Evolutionary conservation across 2,113 vertebrate species (phyloP).

Genomic region (Gopherus flavomarginatus): DNA sequence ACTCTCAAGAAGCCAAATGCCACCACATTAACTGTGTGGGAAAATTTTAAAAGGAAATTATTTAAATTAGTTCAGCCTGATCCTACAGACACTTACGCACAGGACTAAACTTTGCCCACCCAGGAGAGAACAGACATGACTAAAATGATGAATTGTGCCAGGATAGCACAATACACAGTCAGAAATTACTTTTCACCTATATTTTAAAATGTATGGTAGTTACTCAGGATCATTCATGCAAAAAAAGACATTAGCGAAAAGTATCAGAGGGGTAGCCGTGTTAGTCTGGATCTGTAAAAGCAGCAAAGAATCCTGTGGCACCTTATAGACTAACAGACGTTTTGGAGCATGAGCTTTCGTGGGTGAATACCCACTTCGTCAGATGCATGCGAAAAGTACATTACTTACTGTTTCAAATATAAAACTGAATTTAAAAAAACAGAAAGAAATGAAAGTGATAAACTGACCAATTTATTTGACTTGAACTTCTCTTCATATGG

Average conservation of each 20-base stretch:
- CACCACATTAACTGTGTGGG: neutral
- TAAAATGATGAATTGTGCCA: neutral
- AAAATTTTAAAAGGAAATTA: neutral
- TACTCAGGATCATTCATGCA: neutral
- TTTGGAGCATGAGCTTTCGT: no score
- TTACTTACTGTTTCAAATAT: slow-evolving; percentile 29
- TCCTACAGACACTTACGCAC: accelerated
- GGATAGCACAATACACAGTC: neutral
- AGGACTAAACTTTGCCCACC: neutral
- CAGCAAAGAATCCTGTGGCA: no score
- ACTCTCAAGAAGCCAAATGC: neutral
- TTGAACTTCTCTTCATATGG: slow-evolving; percentile 38
- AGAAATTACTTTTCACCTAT: slow-evolving; percentile 22
- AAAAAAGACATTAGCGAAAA: slow-evolving; percentile 29
- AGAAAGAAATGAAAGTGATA: neutral
- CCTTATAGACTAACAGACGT: no score
- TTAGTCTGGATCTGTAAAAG: no score
- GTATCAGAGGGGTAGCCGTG: neutral
- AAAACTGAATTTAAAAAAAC: slow-evolving; percentile 9
- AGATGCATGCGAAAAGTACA: neutral
- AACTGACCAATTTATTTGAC: slow-evolving; percentile 64
- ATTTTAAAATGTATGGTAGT: neutral
- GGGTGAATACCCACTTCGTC: no score
- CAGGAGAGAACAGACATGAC: neutral
- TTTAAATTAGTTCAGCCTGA: neutral